Conservation (phyloP, 2,888 invertebrate genomes). For the Antitype chi region DNA sequence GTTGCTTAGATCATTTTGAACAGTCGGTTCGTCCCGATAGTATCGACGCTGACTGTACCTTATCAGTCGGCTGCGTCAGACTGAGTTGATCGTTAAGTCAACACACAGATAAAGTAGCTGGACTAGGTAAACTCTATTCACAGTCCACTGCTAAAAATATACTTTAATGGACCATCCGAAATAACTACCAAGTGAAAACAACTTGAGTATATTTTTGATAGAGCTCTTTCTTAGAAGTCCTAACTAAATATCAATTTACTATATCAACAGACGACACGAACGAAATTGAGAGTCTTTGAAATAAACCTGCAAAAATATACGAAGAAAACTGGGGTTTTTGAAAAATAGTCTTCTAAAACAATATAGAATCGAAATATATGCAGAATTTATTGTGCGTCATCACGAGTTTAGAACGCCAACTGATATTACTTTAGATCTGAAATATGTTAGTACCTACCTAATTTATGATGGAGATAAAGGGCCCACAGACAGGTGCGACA, state of each 20-base stretch:
- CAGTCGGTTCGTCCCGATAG: too few relatives aligned
- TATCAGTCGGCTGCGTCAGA: too few relatives aligned
- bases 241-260: constrained; percentile 67
- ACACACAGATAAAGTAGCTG: not conserved
- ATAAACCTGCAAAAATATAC: constrained; percentile 44
- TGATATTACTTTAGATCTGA: not conserved
- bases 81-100: not conserved
- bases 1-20: too few relatives aligned
- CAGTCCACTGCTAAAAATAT: not conserved
- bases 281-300: constrained; percentile 54
- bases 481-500: too few relatives aligned
- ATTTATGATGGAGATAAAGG: not conserved
- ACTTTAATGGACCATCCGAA: constrained; percentile 34
- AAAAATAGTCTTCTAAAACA: constrained; percentile 11
- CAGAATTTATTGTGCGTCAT: not conserved
- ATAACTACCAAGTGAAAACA: constrained; percentile 41
- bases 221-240: constrained; percentile 52
- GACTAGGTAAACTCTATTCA: not conserved
- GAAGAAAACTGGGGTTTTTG: constrained; percentile 21
- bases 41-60: too few relatives aligned
- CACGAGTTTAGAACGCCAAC: not conserved
- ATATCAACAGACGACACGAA: constrained; percentile 50
- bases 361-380: constrained; percentile 22
- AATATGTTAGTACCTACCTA: constrained; percentile 8
- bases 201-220: constrained; percentile 43